Conservation (phyloP, 1,140 invertebrate species). For the Branchinecta lynchi region DNA sequence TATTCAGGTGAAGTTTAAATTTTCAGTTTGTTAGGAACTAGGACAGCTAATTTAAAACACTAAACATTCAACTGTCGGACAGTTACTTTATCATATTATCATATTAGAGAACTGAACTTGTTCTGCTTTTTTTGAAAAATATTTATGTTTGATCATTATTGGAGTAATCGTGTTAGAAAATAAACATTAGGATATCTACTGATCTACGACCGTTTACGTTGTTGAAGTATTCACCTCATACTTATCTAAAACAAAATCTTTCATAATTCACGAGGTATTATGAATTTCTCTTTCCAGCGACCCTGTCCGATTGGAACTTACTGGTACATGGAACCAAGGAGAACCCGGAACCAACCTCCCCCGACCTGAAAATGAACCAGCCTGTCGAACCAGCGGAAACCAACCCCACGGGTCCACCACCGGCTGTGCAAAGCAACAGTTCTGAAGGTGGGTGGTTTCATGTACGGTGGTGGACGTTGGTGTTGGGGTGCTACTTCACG, state of each 20-base stretch:
- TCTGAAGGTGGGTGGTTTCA: not conserved
- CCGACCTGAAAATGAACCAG: not conserved
- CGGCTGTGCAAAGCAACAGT: not conserved
- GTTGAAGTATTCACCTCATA: not conserved
- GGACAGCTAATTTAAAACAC: too few species aligned
- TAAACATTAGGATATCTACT: conserved; percentile 21
- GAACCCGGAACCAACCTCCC: conserved; percentile 31
- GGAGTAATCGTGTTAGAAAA: conserved; percentile 34
- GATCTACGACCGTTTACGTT: not conserved
- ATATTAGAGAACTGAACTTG: not conserved
- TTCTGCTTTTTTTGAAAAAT: not conserved
- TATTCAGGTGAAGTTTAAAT: too few species aligned
- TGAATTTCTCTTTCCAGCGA: conserved; percentile 31
- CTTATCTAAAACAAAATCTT: not conserved
- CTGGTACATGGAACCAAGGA: conserved; percentile 42
- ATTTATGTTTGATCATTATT: conserved; percentile 30
- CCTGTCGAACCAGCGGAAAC: conserved; percentile 22
- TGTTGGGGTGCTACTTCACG: not conserved
- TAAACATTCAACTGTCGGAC: too few species aligned
- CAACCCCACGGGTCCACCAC: not conserved
- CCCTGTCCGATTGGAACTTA: conserved; percentile 38
- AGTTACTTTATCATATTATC: too few species aligned
- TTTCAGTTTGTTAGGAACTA: not conserved
- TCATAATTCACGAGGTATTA: not conserved
- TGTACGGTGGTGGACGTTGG: not conserved